phyloP scores from a whole-genome alignment of 2,113 vertebrate genomes.

The Amblyopsis rosae region DNA sequence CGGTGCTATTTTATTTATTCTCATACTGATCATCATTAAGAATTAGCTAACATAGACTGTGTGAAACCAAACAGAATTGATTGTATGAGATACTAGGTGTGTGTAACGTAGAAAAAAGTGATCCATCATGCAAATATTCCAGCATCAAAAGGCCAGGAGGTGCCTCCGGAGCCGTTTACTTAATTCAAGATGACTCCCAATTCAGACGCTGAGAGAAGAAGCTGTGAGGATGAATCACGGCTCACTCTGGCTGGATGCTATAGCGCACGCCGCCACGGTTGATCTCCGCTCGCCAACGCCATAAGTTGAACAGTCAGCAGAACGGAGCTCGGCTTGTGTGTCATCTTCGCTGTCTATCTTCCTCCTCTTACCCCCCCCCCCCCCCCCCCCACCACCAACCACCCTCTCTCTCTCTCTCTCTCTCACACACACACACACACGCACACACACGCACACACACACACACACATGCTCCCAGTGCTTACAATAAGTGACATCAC shows the following conservation, averaged over 20 bases:
- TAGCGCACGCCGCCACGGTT: slow-evolving; percentile 60
- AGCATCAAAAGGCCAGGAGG: slow-evolving; percentile 32
- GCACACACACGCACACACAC: slow-evolving; percentile 13
- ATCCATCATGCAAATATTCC: slow-evolving; percentile 25
- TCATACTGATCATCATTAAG: slow-evolving; percentile 3
- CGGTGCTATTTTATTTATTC: neutral
- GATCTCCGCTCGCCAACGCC: slow-evolving; percentile 59
- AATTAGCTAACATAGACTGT: neutral
- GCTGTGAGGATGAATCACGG: slow-evolving; percentile 42
- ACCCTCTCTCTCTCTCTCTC: neutral
- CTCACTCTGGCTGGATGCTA: slow-evolving; percentile 52
- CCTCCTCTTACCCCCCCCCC: slow-evolving; percentile 1
- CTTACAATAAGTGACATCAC: slow-evolving; percentile 77
- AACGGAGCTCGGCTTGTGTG: slow-evolving; percentile 56
- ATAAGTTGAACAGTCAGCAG: slow-evolving; percentile 73
- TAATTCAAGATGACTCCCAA: slow-evolving; percentile 55
- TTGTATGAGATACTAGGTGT: neutral
- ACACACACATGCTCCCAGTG: slow-evolving; percentile 52
- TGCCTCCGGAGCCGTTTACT: slow-evolving; percentile 41
- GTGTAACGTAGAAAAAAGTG: slow-evolving; percentile 13
- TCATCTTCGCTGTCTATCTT: slow-evolving; percentile 46
- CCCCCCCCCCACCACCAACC: neutral
- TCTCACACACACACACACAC: neutral
- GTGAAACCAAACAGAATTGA: slow-evolving; percentile 9
- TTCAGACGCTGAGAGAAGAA: slow-evolving; percentile 15